Conservation (phyloP, 2,888 invertebrate genomes). For the Penaeus monodon region DNA sequence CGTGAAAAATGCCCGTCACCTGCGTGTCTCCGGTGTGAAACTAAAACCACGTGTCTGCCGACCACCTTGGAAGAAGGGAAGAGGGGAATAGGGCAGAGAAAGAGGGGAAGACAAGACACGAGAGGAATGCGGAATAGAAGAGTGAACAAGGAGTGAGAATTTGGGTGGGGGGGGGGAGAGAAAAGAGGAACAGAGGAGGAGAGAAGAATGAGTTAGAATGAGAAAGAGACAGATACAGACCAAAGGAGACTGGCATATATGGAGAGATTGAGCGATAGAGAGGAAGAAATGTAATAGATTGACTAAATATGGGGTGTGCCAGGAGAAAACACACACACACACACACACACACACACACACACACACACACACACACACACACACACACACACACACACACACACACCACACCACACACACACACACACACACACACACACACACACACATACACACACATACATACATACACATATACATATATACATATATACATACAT, state of each 20-base stretch:
- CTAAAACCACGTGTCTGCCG: background rate
- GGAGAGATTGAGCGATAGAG: background rate
- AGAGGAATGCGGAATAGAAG: background rate
- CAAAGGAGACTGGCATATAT: background rate
- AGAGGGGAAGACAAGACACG: background rate
- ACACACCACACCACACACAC: no score
- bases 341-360: background rate
- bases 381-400: background rate
- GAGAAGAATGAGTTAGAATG: background rate
- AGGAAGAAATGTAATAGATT: background rate
- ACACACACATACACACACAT: no score
- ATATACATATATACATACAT: no score
- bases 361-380: constrained; percentile 7
- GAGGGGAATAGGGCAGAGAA: background rate
- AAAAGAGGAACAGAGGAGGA: background rate
- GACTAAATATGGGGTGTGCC: no score
- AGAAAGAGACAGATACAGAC: background rate
- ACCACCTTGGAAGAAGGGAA: no score
- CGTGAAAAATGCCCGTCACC: constrained; percentile 28
- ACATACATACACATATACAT: no score
- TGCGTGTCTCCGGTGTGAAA: constrained; percentile 13
- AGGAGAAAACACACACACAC: no score
- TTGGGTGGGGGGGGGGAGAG: background rate
- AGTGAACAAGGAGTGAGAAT: background rate
- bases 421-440: no score